Evolutionary conservation across 2,888 invertebrate species (phyloP), one percentile per base, ranked within the genome.

Genomic region (Cryptops parisi): DNA sequence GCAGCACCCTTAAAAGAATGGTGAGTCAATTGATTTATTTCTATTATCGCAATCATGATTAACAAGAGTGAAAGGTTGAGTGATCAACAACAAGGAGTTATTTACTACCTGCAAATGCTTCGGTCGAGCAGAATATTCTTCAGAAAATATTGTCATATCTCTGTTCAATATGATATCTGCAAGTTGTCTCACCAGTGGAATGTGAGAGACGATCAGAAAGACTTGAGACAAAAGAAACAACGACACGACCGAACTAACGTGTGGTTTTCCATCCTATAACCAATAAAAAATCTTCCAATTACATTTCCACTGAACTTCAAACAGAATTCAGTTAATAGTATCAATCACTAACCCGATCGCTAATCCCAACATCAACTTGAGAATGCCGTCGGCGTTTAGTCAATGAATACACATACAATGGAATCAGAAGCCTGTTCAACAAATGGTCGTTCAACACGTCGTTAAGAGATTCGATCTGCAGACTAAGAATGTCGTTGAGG

Each of bases 381-480:
- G 60, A 60, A 43, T 60, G 61, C 9, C 59, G 56, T 6, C 60
- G 58, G 44, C 66, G 58, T 57, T 66, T 67, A 12, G 67, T 68
- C 52, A 96, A 72, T 1, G 94, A 96, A 68, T 86, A 89, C 60
- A 97, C 88, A 68, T 94, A 94, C 55, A 96, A 70, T 5, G 96
- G 96, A 59, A 96, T 83, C 54, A 97, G 76, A 1, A 97, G 75
- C 69, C 91, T 85, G 70, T 94, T 87, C 58, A 97, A 74, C 55
- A 97, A 74, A 71, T 97, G 94, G 67, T 94, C 91, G 0, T 90
- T 87, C 53, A 97, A 72, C 46, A 96, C 91, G 63, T 88, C 85
- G 70, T 96, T 97, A 52, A 97, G 74, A 64, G 89, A 87, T 50
- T 84, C 82, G 62, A 96, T 93, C 67, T 89, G 82, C 54, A 97